Evolutionary conservation across 2,797 vertebrate genomes (phyloP).

Genomic region (Huso huso): DNA sequence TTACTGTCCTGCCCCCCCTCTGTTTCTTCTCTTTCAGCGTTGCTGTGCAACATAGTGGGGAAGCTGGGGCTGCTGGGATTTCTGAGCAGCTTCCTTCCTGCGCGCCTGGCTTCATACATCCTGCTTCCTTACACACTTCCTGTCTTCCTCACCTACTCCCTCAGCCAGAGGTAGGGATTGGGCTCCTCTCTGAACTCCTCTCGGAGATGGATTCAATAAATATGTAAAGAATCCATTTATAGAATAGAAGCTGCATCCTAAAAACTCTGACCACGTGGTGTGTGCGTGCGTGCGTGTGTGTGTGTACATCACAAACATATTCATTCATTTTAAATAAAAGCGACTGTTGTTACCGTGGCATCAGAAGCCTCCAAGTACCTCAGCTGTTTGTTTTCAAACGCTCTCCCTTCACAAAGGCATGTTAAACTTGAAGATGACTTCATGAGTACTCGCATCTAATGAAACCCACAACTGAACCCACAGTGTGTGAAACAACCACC

Average conservation of each 20-base stretch:
- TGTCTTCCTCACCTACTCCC: constrained; percentile 24
- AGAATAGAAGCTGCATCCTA: background rate
- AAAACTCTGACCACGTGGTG: background rate
- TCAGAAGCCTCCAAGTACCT: background rate
- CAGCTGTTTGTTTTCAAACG: too few species aligned
- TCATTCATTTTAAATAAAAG: background rate
- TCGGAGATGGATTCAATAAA: too few species aligned
- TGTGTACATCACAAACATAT: background rate
- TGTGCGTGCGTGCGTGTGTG: too few species aligned
- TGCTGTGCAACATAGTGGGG: constrained; percentile 29
- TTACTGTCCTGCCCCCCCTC: background rate
- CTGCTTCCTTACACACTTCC: constrained; percentile 37
- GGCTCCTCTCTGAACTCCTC: too few species aligned
- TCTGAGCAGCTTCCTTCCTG: constrained; percentile 15
- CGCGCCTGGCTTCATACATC: constrained; percentile 31
- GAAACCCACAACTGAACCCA: too few species aligned
- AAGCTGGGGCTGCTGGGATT: constrained; percentile 33
- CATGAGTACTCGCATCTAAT: too few species aligned
- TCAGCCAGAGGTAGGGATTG: constrained; percentile 28
- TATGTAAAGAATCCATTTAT: too few species aligned
- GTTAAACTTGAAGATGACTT: too few species aligned
- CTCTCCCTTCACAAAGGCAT: too few species aligned
- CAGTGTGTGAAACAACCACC: too few species aligned
- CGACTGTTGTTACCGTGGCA: background rate
- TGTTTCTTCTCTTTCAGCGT: constrained; percentile 34